Conservation (phyloP, 2,888 invertebrate species). For the Watsonalla cultraria region DNA sequence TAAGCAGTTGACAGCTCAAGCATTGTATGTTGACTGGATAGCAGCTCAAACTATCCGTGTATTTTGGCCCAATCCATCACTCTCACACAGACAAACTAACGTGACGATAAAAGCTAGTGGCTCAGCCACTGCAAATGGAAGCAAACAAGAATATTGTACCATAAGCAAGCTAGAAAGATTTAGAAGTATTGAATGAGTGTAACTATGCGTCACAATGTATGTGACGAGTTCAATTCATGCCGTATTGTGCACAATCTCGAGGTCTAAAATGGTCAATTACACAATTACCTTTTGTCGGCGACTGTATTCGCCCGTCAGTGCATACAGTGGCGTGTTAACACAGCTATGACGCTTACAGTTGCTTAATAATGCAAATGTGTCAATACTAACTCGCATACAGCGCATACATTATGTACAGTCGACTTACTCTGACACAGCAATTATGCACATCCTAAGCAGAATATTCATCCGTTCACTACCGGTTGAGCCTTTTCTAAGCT, state of each 20-base stretch:
- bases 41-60: too few species aligned
- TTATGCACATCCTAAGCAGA: background rate
- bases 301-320: background rate
- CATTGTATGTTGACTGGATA: too few species aligned
- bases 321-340: conserved; percentile 3
- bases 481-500: too few species aligned
- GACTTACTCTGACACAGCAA: background rate
- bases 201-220: background rate
- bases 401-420: background rate
- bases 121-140: too few species aligned
- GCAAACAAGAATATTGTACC: too few species aligned
- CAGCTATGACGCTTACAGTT: conserved; percentile 4
- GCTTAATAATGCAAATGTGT: conserved; percentile 13
- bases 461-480: background rate
- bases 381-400: conserved; percentile 7
- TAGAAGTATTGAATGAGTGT: background rate
- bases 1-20: too few species aligned
- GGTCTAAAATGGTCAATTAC: background rate
- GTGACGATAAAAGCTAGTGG: too few species aligned
- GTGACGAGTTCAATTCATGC: background rate
- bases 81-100: too few species aligned
- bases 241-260: background rate
- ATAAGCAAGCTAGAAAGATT: too few species aligned
- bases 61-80: too few species aligned
- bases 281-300: conserved; percentile 2